phyloP scores from a whole-genome alignment of 2,797 vertebrate genomes.

The Remorina albescens region DNA sequence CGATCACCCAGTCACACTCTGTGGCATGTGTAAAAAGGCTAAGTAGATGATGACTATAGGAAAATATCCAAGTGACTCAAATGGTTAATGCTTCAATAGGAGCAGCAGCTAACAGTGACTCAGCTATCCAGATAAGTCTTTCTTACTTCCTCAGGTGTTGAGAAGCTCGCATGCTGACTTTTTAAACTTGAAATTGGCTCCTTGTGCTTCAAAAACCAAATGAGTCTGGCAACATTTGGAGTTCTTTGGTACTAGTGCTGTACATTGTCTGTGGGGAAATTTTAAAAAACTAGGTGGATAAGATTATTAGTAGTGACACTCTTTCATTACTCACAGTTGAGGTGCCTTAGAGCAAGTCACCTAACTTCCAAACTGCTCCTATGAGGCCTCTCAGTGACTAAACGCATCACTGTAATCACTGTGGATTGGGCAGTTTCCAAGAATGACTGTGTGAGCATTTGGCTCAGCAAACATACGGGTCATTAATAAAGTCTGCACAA shows the following conservation, averaged over 20 bases:
- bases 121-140: too few relatives aligned
- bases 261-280: background rate
- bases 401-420: background rate
- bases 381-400: background rate
- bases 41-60: too few relatives aligned
- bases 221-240: background rate
- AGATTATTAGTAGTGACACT: background rate
- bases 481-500: background rate
- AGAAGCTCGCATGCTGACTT: background rate
- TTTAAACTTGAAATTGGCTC: slow-evolving; percentile 16
- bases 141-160: background rate
- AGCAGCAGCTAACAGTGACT: too few relatives aligned
- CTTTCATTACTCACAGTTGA: background rate
- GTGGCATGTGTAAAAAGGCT: too few relatives aligned
- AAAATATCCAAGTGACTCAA: too few relatives aligned
- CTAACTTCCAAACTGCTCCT: slow-evolving; percentile 5
- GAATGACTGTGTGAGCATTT: background rate
- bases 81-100: too few relatives aligned
- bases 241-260: background rate
- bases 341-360: slow-evolving; percentile 5
- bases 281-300: background rate
- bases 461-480: background rate
- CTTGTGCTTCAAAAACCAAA: slow-evolving; percentile 1
- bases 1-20: too few relatives aligned
- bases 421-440: slow-evolving; percentile 5